Percentiles rank a stretch among this genome's conserved stretches.
Conservation (phyloP, 2,113 vertebrate genomes). For the Podarcis raffonei region DNA sequence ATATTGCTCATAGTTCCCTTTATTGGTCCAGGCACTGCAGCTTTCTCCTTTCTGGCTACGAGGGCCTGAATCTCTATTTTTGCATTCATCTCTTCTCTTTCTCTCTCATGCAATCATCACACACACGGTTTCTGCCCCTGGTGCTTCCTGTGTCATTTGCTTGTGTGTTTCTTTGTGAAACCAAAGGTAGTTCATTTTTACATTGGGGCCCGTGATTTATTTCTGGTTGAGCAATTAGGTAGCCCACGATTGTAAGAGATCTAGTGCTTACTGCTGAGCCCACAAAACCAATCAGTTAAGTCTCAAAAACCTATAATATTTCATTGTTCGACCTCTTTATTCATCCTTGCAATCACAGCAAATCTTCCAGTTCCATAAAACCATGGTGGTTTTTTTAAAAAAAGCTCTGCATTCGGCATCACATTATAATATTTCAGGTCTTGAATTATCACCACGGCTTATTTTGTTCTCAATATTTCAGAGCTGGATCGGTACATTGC, state of each 20-base stretch:
- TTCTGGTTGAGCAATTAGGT: background rate
- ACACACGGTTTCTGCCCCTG: background rate
- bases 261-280: background rate
- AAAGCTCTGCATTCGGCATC: background rate
- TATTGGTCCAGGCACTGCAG: background rate
- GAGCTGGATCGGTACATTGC: slow-evolving; percentile 86
- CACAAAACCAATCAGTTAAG: background rate
- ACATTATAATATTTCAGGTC: no score
- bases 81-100: background rate
- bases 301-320: background rate
- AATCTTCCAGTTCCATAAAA: background rate
- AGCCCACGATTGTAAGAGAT: background rate
- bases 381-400: background rate
- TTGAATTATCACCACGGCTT: background rate
- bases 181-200: background rate
- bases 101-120: no score
- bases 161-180: background rate
- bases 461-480: slow-evolving; percentile 66
- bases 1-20: background rate
- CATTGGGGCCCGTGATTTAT: background rate
- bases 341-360: background rate
- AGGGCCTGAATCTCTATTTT: background rate
- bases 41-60: background rate
- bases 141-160: background rate
- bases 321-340: background rate